Evolutionary conservation across 1,140 invertebrate species (phyloP).

Genomic region (Nymphalis io): DNA sequence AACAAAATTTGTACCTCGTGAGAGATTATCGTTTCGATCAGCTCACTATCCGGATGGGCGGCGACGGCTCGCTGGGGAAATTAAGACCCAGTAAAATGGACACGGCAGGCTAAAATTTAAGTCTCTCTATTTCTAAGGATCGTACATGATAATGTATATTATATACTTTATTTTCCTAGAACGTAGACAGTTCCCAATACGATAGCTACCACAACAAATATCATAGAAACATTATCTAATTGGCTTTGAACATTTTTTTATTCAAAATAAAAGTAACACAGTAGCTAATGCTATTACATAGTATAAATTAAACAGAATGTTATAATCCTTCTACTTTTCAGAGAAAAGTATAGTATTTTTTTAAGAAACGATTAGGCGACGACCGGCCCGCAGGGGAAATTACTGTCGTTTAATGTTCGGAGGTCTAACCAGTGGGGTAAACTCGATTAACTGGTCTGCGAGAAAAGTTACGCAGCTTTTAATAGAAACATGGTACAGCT

Average conservation of each 20-base stretch:
- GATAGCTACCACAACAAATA: too few relatives aligned
- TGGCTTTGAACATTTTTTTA: too few relatives aligned
- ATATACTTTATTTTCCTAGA: too few relatives aligned
- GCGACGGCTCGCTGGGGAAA: slow-evolving; percentile 17
- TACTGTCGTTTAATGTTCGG: slow-evolving; percentile 12
- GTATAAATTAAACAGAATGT: not conserved
- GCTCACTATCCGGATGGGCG: not conserved
- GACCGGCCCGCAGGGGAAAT: slow-evolving; percentile 12
- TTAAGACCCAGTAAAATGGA: slow-evolving; percentile 10
- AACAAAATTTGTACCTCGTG: slow-evolving; percentile 7
- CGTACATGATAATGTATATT: too few relatives aligned
- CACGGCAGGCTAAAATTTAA: not conserved
- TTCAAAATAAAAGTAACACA: too few relatives aligned
- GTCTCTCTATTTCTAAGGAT: not conserved
- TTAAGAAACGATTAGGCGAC: slow-evolving; percentile 12
- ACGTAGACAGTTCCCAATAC: too few relatives aligned
- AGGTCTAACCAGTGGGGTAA: slow-evolving; percentile 17
- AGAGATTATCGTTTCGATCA: slow-evolving; percentile 18
- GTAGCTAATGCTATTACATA: too few relatives aligned
- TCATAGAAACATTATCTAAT: too few relatives aligned
- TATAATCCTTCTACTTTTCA: not conserved
- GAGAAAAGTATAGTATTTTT: not conserved
- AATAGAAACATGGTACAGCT: slow-evolving; percentile 5
- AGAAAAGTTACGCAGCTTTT: slow-evolving; percentile 10
- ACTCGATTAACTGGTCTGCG: slow-evolving; percentile 15